Evolutionary conservation across 2,888 invertebrate genomes (phyloP).

Genomic region (Cosmorhoe ocellata): DNA sequence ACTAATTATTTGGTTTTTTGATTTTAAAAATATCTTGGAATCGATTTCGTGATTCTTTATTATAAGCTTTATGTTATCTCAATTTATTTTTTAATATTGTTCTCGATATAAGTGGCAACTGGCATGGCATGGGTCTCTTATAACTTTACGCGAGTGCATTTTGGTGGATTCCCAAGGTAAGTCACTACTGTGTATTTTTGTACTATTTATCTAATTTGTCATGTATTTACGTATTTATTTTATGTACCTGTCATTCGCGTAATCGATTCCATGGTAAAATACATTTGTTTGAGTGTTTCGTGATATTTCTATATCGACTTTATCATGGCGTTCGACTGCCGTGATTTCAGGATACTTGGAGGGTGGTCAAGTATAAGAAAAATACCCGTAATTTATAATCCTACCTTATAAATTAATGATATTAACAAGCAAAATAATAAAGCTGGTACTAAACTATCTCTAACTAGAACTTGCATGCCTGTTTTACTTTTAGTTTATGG

Average conservation of each 20-base stretch:
- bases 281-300: conserved; percentile 53
- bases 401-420: conserved; percentile 37
- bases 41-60: conserved; percentile 70
- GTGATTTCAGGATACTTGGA: conserved; percentile 72
- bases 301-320: conserved; percentile 26
- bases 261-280: conserved; percentile 74
- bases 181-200: conserved; percentile 43
- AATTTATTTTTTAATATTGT: conserved; percentile 23
- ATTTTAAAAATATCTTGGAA: conserved; percentile 61
- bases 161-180: conserved; percentile 62
- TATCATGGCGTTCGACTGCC: conserved; percentile 23
- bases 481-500: conserved; percentile 72
- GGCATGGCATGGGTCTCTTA: conserved; percentile 65
- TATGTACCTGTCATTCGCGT: conserved; percentile 44
- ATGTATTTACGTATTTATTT: conserved; percentile 35
- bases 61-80: conserved; percentile 44
- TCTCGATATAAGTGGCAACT: conserved; percentile 35
- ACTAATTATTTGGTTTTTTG: background rate
- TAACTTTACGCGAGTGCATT: conserved; percentile 35
- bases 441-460: conserved; percentile 48
- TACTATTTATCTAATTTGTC: conserved; percentile 27
- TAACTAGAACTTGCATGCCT: conserved; percentile 72
- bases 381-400: conserved; percentile 30
- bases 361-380: conserved; percentile 56
- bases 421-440: conserved; percentile 41